These are phyloP conservation scores for Punctoribates punctum DNA, from an alignment of 2,888 invertebrate species.

Conservation along the genomic window DNA sequence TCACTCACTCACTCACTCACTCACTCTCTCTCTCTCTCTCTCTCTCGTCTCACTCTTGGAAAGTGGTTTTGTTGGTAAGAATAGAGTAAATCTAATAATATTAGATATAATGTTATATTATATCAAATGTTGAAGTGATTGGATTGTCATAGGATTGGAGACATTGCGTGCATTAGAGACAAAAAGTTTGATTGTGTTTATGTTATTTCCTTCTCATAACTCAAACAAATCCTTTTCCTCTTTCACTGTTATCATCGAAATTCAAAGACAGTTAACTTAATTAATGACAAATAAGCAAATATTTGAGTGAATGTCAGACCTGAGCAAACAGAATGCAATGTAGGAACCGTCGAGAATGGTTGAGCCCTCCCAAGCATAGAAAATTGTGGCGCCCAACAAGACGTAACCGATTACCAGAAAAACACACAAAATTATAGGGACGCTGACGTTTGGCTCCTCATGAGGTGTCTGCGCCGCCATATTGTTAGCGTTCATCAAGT, in stretches of 20 bases:
- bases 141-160: neutral
- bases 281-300: slow-evolving; percentile 17
- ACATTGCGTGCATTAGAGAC: neutral
- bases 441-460: slow-evolving; percentile 63
- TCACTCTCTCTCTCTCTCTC: neutral
- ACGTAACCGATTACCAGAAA: slow-evolving; percentile 82
- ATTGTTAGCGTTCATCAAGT: neutral
- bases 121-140: neutral
- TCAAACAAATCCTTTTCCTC: neutral
- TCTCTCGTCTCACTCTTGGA: neutral
- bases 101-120: neutral
- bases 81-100: neutral
- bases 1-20: neutral
- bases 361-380: slow-evolving; percentile 90
- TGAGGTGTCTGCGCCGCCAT: neutral
- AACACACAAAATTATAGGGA: slow-evolving; percentile 83
- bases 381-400: slow-evolving; percentile 81
- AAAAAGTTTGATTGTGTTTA: neutral
- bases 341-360: slow-evolving; percentile 84
- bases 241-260: slow-evolving; percentile 2
- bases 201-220: slow-evolving; percentile 19
- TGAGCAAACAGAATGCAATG: slow-evolving; percentile 86
- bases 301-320: slow-evolving; percentile 15
- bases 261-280: slow-evolving; percentile 20
- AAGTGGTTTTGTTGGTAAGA: neutral